Conservation (phyloP, 2,888 invertebrate species). For the Ypsolopha scabrella region DNA sequence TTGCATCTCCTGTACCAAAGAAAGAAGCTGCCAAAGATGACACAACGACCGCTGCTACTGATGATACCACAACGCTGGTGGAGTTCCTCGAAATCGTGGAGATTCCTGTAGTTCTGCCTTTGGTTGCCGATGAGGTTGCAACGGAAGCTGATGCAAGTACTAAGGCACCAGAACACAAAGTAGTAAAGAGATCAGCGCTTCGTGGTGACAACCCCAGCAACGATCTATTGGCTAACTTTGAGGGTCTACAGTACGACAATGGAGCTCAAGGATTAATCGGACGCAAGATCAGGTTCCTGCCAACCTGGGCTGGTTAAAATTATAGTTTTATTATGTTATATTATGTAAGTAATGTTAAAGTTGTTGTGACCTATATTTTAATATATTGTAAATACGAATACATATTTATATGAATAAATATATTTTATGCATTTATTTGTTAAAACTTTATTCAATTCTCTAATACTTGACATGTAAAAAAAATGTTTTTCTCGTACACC, state of each 20-base stretch:
- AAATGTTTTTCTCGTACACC: no score
- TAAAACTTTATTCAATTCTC: background rate
- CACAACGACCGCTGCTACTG: conserved; percentile 24
- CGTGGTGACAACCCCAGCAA: conserved; percentile 44
- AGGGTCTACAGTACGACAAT: conserved; percentile 35
- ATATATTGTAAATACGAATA: background rate
- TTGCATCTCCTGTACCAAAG: conserved; percentile 28
- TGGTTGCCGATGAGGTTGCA: conserved; percentile 15
- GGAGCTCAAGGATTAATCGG: conserved; percentile 37
- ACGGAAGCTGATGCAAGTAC: conserved; percentile 18
- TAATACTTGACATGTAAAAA: background rate
- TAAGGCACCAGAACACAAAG: conserved; percentile 24
- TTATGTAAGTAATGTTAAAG: background rate
- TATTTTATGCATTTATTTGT: background rate
- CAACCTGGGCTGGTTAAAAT: conserved; percentile 48
- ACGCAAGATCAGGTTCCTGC: conserved; percentile 54
- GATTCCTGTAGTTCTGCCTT: conserved; percentile 31
- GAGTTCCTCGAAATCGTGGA: conserved; percentile 38
- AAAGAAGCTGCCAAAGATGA: conserved; percentile 14
- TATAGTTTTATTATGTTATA: background rate
- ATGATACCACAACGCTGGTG: conserved; percentile 20
- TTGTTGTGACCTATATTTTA: background rate
- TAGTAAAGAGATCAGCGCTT: conserved; percentile 42
- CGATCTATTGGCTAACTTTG: conserved; percentile 45
- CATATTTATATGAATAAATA: background rate